Evolutionary conservation across 1,140 invertebrate genomes (phyloP), one percentile per base, ranked within the genome.

Genomic region (Drosophila orena): DNA sequence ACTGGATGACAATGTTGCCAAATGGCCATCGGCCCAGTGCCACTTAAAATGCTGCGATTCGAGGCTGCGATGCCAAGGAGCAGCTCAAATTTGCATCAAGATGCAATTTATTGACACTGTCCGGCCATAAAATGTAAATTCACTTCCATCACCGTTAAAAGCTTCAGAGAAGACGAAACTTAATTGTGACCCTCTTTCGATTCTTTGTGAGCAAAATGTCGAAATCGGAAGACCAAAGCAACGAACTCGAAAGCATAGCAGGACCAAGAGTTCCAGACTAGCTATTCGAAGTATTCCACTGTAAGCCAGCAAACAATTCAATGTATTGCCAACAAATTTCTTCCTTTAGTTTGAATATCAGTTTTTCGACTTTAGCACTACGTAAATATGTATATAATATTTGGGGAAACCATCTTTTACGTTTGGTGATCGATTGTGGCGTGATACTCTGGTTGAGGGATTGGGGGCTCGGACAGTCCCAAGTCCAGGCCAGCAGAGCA

Each of bases 111-210:
- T 88, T 79, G 84, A 88, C 77, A 70, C 54, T 66, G 77, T 40
- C 50, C 49, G 81, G 81, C 76, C 84, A 89, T 88, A 89, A 88
- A 88, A 88, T 89, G 77, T 54, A 89, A 89, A 89, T 89, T 89
- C 79, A 86, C 79, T 89, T 71, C 71, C 76, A 68, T 64, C 46
- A 22, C 57, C 57, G 17, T 61, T 52, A 30, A 30, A 30, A 30
- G 30, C 30, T 8, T 8, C 2, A 30, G 30, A 52, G 34, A 44
- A 24, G 42, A 35, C 47, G 7, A 22, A 71, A 66, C 64, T 50
- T 64, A 27, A 66, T 50, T 66, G 42, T 42, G 24, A 35, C 27
- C 24, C 34, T 46, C 35, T 44, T 44, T 4, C 22, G 17, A n/a
- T 15, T 17, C 40, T 1, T 34, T 44, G 37, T 65, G 38, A 8